phyloP scores from a whole-genome alignment of 2,797 vertebrate genomes.

The Acrossocheilus wenchowensis region DNA sequence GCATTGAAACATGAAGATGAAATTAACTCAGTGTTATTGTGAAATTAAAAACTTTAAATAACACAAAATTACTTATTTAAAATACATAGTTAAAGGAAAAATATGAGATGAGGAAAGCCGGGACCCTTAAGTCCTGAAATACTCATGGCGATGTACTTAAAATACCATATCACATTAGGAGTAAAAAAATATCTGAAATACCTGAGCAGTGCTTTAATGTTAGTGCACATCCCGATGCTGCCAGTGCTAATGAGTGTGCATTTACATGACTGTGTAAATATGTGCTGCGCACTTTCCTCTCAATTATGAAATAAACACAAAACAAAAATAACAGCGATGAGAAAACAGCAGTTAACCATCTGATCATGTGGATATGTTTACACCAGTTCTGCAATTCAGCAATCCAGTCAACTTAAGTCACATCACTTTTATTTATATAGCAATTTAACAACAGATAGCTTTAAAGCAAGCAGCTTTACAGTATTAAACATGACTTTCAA shows the following conservation, averaged over 20 bases:
- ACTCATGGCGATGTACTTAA: neutral
- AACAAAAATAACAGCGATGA: too few relatives aligned
- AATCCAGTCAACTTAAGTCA: neutral
- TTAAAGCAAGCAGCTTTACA: too few relatives aligned
- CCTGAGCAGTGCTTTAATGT: neutral
- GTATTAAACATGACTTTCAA: too few relatives aligned
- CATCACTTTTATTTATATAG: too few relatives aligned
- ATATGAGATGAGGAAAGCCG: slow-evolving; percentile 5
- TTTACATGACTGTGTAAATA: too few relatives aligned
- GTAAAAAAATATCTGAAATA: neutral
- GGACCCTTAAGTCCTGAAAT: slow-evolving; percentile 7
- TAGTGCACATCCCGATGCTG: neutral
- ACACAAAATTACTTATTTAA: neutral
- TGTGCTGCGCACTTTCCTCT: too few relatives aligned
- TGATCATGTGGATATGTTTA: neutral
- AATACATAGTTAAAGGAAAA: neutral
- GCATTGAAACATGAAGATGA: neutral
- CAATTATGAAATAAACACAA: too few relatives aligned
- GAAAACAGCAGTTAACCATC: neutral
- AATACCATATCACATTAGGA: neutral
- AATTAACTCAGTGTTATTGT: neutral
- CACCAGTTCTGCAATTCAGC: neutral
- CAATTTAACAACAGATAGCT: too few relatives aligned
- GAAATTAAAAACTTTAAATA: neutral
- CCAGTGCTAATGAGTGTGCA: too few relatives aligned